Evolutionary conservation across 2,888 invertebrate genomes (phyloP), one percentile per base, ranked within the genome.

Genomic region (Plusia festucae): DNA sequence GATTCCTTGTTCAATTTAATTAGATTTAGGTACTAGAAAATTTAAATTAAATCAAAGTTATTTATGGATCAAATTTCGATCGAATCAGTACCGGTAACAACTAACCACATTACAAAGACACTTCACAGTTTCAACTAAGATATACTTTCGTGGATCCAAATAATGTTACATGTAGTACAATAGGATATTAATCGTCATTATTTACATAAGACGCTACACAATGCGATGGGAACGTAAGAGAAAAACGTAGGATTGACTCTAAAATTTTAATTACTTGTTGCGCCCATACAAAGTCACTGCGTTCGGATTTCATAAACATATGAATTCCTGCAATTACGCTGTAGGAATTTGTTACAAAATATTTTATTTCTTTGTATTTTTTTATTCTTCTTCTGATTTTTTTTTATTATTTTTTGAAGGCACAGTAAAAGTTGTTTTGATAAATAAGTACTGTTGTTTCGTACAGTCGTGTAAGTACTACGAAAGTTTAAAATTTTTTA

Each of bases 141-240:
- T 20, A 30, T 56, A 63, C 60, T 75, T 74, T 72, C 57, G 30
- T 40, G 62, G 71, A 63, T 60, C 57, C 61, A 16, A 79, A 76
- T 68, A 56, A 66, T 65, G 71, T 73, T 71, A 65, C 70, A 60
- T 40, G 56, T 85, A 85, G 76, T 85, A 79, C 83, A 87, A 86
- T 79, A 68, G 24, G 60, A 58, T 84, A 82, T 85, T 85, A 85
- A 85, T 85, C 76, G 82, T 84, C 72, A 78, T 80, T 88, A 88
- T 88, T 85, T 87, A 87, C 84, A 88, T 88, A 88, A 88, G 80
- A 68, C 69, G 60, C 69, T 46, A 75, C 80, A 86, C 86, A 86
- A 85, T 87, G 70, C 75, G 82, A 83, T 87, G 88, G 78, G 86
- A 88, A 88, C 44, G 65, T 68, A 63, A 60, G 64, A 68, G 68